Conservation (phyloP, 2,888 invertebrate genomes). For the Exephanes ischioxanthus region DNA sequence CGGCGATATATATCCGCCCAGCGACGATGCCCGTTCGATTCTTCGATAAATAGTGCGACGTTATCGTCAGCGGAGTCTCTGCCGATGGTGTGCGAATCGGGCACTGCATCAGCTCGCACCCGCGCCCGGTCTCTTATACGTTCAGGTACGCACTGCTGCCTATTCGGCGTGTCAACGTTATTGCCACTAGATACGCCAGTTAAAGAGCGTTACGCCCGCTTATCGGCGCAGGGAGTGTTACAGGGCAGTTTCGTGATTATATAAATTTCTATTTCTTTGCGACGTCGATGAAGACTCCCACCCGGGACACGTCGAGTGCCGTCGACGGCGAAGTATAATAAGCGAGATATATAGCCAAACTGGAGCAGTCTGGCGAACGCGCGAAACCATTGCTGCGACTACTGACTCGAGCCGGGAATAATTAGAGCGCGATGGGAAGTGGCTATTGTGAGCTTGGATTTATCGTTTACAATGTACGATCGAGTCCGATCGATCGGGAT, state of each 20-base stretch:
- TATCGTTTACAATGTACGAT: slow-evolving; percentile 38
- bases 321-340: slow-evolving; percentile 56
- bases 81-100: slow-evolving; percentile 63
- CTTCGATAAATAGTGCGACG: slow-evolving; percentile 14
- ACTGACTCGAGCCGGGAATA: slow-evolving; percentile 38
- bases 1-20: slow-evolving; percentile 6
- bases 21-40: slow-evolving; percentile 2
- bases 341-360: slow-evolving; percentile 34
- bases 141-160: slow-evolving; percentile 68
- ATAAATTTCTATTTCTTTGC: slow-evolving; percentile 55
- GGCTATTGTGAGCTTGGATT: slow-evolving; percentile 60
- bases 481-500: background rate
- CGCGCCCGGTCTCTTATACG: slow-evolving; percentile 76
- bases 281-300: slow-evolving; percentile 52
- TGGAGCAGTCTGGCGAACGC: slow-evolving; percentile 28
- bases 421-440: slow-evolving; percentile 66
- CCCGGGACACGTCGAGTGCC: slow-evolving; percentile 27
- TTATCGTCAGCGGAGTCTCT: slow-evolving; percentile 53
- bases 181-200: slow-evolving; percentile 76
- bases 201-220: slow-evolving; percentile 76
- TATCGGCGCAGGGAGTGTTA: slow-evolving; percentile 72
- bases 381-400: slow-evolving; percentile 26
- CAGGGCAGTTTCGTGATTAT: slow-evolving; percentile 40
- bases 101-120: slow-evolving; percentile 74
- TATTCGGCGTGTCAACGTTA: slow-evolving; percentile 76